These are phyloP conservation scores for Sinosuthora webbiana DNA, from an alignment of 2,113 vertebrate species.

Conservation along the genomic window DNA sequence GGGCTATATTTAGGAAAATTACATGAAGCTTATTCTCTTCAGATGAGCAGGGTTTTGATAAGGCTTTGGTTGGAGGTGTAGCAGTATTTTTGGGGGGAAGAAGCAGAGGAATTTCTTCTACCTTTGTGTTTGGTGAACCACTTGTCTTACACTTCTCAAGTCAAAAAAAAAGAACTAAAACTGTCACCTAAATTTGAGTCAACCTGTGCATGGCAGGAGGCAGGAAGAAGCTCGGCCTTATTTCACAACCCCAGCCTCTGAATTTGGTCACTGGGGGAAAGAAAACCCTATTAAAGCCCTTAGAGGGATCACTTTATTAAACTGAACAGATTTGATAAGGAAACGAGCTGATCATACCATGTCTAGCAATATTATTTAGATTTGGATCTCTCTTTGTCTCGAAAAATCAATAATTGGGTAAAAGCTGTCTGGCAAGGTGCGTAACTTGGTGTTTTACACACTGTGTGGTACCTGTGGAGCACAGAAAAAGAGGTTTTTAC, in stretches of 20 bases:
- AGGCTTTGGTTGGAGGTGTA: not conserved
- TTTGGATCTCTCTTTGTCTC: not conserved
- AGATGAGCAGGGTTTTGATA: not conserved
- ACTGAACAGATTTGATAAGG: not conserved
- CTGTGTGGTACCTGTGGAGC: not conserved
- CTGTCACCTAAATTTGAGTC: not conserved
- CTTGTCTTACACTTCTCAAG: not conserved
- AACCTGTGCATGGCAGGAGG: not conserved
- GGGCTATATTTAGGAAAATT: conserved; percentile 18
- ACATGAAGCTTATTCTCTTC: not conserved
- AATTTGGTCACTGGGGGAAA: rapidly evolving
- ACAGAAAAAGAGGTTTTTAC: not conserved
- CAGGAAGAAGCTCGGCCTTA: not conserved
- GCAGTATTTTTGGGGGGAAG: not conserved
- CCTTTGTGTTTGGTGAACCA: not conserved
- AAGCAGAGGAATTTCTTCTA: not conserved
- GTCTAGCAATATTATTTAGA: rapidly evolving
- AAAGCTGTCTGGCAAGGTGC: rapidly evolving
- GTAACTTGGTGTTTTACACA: not conserved
- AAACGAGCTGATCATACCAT: rapidly evolving
- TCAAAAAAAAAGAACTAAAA: not conserved
- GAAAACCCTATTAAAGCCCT: not conserved
- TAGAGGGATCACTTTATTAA: not conserved
- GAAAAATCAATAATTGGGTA: not conserved
- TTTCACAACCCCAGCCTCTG: not conserved